These are phyloP conservation scores for Micromys minutus DNA, from an alignment of 2,113 vertebrate species.

Conservation along the genomic window DNA sequence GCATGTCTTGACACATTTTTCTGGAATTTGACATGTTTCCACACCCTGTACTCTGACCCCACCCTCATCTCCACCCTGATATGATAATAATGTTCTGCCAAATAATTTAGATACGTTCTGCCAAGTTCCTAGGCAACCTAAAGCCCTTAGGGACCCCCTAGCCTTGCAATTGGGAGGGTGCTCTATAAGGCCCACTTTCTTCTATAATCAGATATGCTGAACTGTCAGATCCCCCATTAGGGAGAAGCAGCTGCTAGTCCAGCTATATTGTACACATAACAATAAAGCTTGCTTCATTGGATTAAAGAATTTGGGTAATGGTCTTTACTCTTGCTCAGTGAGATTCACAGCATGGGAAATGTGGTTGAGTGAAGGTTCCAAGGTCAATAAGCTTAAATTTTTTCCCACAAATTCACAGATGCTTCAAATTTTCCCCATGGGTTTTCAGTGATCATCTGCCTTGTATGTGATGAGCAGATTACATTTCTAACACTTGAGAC, in stretches of 20 bases:
- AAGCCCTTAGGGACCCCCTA: neutral
- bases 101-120: neutral
- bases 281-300: neutral
- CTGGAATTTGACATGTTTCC: neutral
- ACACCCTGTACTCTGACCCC: neutral
- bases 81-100: neutral
- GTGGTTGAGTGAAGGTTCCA: neutral
- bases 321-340: neutral
- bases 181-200: neutral
- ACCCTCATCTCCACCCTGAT: neutral
- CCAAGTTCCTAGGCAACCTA: neutral
- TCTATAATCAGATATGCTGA: neutral
- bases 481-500: constrained; percentile 54
- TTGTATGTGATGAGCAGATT: constrained; percentile 69
- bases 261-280: neutral
- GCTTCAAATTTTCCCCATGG: constrained; percentile 61
- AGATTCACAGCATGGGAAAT: no score
- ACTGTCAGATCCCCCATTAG: neutral
- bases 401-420: constrained; percentile 41
- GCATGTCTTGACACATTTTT: neutral
- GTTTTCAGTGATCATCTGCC: constrained; percentile 56
- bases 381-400: neutral
- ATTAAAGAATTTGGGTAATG: neutral
- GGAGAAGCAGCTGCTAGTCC: neutral
- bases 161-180: neutral